These are phyloP conservation scores for Drosophila mulleri DNA, from an alignment of 2,888 invertebrate genomes.

Conservation along the genomic window DNA sequence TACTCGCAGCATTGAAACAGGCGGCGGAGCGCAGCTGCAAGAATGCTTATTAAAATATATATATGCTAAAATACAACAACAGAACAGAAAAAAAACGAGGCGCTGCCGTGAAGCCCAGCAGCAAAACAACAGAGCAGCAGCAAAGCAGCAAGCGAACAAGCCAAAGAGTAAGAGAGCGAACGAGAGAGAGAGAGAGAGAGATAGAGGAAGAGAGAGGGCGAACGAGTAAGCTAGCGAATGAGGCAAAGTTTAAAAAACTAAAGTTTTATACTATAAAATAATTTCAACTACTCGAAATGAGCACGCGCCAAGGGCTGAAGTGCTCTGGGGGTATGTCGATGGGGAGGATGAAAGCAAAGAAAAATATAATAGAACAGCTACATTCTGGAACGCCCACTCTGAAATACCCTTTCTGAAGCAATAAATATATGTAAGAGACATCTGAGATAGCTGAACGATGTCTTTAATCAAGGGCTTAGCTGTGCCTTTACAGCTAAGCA, in stretches of 20 bases:
- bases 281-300: constrained; percentile 78
- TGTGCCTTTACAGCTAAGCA: no score
- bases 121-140: constrained; percentile 18
- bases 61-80: constrained; percentile 73
- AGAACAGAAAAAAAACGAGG: constrained; percentile 11
- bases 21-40: constrained; percentile 75
- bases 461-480: no score
- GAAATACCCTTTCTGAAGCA: constrained; percentile 2
- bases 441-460: no score
- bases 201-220: not conserved
- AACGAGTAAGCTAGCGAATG: constrained; percentile 21
- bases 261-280: constrained; percentile 81
- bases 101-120: constrained; percentile 34
- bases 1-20: constrained; percentile 61
- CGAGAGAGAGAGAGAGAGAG: not conserved
- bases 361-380: constrained; percentile 4
- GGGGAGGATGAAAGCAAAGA: constrained; percentile 24
- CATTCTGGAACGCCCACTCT: not conserved
- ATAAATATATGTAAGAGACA: no score
- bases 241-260: constrained; percentile 75
- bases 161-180: not conserved
- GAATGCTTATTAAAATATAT: constrained; percentile 80
- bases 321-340: constrained; percentile 4
- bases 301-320: constrained; percentile 63
- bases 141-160: constrained; percentile 19